Evolutionary conservation across 2,888 invertebrate genomes (phyloP).

Genomic region (Galerucella calmariensis): DNA sequence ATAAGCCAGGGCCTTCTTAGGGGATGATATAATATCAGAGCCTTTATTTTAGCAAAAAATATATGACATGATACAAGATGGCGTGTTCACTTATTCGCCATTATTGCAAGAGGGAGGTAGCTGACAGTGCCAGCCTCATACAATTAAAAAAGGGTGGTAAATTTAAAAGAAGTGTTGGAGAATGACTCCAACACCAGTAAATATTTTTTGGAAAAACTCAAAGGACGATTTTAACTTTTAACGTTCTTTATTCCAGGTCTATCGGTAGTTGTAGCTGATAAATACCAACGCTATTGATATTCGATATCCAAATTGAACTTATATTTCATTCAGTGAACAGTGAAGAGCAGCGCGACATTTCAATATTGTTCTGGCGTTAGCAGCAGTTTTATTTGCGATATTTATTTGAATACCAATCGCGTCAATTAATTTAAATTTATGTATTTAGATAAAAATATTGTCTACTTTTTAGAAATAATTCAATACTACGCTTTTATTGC

Average conservation of each 20-base stretch:
- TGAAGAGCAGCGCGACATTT: constrained; percentile 26
- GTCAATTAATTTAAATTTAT: constrained; percentile 35
- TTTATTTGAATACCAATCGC: constrained; percentile 28
- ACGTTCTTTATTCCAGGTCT: neutral
- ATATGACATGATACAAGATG: too few species aligned
- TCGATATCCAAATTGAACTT: constrained; percentile 10
- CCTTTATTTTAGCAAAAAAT: too few species aligned
- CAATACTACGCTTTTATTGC: neutral
- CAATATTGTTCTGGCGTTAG: constrained; percentile 31
- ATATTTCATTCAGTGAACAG: constrained; percentile 21
- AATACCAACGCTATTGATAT: constrained; percentile 5
- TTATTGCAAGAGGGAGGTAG: too few species aligned
- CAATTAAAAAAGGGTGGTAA: too few species aligned
- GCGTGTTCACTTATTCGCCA: too few species aligned
- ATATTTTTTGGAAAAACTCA: too few species aligned
- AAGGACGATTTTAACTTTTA: neutral
- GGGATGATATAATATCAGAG: too few species aligned
- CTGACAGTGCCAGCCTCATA: too few species aligned
- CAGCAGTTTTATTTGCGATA: constrained; percentile 25
- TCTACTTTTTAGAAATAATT: constrained; percentile 21
- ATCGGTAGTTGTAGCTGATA: neutral
- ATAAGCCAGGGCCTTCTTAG: too few species aligned
- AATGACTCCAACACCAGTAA: too few species aligned
- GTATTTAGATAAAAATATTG: constrained; percentile 17
- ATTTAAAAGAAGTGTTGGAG: too few species aligned